Base-by-base conservation (phyloP, 2,888 invertebrate species). In the Eulithis testata region DNA sequence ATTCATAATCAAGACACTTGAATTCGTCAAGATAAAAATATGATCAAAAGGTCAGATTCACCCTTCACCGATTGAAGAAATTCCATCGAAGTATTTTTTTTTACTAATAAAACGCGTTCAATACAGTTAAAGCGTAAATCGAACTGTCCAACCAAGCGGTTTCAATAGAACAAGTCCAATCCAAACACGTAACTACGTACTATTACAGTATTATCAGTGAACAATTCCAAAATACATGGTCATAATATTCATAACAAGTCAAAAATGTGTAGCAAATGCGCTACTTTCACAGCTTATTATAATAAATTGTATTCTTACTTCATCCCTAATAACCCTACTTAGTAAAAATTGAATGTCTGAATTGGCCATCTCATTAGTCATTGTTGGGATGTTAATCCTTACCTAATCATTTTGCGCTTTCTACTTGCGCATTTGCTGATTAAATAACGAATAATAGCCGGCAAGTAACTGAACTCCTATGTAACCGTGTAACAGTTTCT, bases 211-310 rank as follows among this genome's bases (percentile, higher is more conserved):
- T 53, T 8, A 49, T 47, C 11, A 11, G 40, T 58, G 11, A 58
- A 63, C 51, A 53, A 55, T 62, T 53, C 21, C 43, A 53, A 27
- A 43, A 65, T 49, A 49, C 47, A 60, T 14, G 12, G 43, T 57
- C 56, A 27, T 50, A 57, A 51, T 45, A 47, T 52, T n/a, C 2
- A 45, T 11, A 6, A 53, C 43, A 54, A 50, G 44, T 59, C 54
- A 50, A 64, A 31, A 54, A 54, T 53, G 14, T 36, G 59, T 54
- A 64, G 54, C 47, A 44, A 11, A 54, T 14, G 51, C 37, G 14
- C 63, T 64, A 64, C 59, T 36, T 54, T 12, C 4, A 64, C 40
- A 43, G 31, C 58, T 59, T 58, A 40, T 40, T 8, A 47, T 57
- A 57, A 47, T 12, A 12, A 14, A 49, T 52, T 51, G 43, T 61